phyloP scores from a whole-genome alignment of 2,113 vertebrate genomes.

The human (Homo sapiens) region DNA sequence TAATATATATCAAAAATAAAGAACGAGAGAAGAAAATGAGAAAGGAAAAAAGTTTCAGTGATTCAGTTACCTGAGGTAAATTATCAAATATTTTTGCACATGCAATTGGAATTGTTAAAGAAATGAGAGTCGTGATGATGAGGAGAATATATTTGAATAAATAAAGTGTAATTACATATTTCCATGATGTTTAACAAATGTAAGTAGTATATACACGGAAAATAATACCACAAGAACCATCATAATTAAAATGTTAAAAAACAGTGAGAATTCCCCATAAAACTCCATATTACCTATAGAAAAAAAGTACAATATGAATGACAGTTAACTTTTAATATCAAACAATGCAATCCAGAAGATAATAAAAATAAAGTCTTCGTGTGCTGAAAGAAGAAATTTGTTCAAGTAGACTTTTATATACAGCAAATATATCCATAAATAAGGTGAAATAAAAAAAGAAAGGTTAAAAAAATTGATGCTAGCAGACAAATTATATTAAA shows the following conservation, averaged over 20 bases:
- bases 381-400: not conserved
- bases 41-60: not conserved
- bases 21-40: not conserved
- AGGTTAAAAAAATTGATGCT: not conserved
- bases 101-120: not conserved
- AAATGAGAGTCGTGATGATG: not conserved
- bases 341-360: not conserved
- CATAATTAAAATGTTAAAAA: not conserved
- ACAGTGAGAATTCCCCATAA: not conserved
- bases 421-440: not conserved
- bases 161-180: not conserved
- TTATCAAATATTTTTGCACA: not conserved
- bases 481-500: not conserved
- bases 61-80: not conserved
- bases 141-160: not conserved
- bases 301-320: not conserved
- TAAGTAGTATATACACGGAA: not conserved
- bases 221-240: not conserved
- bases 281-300: too few species aligned
- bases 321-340: not conserved
- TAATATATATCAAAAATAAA: not conserved
- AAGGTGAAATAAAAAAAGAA: not conserved
- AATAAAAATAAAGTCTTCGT: not conserved
- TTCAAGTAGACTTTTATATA: not conserved
- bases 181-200: too few species aligned